Evolutionary conservation across 2,888 invertebrate species (phyloP), one percentile per base, ranked within the genome.

Genomic region (Dione vanillae): DNA sequence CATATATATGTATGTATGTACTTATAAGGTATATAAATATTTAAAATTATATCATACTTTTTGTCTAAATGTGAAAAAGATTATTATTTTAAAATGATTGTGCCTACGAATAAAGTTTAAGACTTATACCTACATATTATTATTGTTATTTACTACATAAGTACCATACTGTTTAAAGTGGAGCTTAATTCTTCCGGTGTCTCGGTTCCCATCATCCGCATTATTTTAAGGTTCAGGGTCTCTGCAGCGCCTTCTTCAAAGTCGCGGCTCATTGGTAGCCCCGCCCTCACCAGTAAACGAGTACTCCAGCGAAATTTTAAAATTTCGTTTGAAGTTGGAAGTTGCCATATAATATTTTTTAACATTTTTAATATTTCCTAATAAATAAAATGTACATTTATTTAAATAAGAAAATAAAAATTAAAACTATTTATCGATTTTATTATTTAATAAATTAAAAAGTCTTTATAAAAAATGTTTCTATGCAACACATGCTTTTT

Each of bases 161-260:
- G 41, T 82, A 92, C 93, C 89, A 87, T 87, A 52, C 79, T 69
- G 74, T 93, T 93, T 8, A 93, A 84, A 56, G 73, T 74, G 2
- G 74, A 73, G 7, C 81, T 79, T 35, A 90, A 79, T 52, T 78
- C 67, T n/a, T 80, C 80, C 2, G 85, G 72, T 2, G 82, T 80
- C 52, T 87, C 85, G 1, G 83, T 83, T 6, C 81, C 83, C 62
- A 85, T 83, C 59, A 91, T 79, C n/a, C 72, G 75, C 52, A 81
- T 78, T 11, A 91, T 66, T 16, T 74, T 73, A 16, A 92, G 76
- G 14, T 74, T 78, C 49, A 87, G 65, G 0, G 82, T 83, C 16
- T 76, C 43, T 0, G 85, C 87, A 3, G 81, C 78, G 11, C 78
- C 81, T 2, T 70, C 54, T 10, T 70, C 67, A 67, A 89, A 86